A percentile compares a stretch with the other conserved stretches of the same genome.
These are phyloP conservation scores for Diplogasteroides magnus DNA, from an alignment of 1,140 invertebrate species.

Conservation along the genomic window DNA sequence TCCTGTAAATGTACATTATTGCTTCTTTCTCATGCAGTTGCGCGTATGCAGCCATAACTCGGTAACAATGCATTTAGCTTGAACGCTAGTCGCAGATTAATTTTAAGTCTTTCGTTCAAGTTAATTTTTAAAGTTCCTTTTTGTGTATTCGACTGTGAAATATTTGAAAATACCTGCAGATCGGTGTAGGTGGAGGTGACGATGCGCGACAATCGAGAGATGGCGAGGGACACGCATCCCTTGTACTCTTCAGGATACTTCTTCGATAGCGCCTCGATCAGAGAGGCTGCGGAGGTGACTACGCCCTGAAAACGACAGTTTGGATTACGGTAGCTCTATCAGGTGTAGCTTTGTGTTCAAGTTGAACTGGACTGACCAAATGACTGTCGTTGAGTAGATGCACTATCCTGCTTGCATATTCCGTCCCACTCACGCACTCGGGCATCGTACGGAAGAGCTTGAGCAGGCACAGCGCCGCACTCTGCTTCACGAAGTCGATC, in stretches of 20 bases:
- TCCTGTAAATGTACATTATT: too few relatives aligned
- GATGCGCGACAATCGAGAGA: constrained; percentile 82
- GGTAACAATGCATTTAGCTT: too few relatives aligned
- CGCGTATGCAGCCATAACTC: too few relatives aligned
- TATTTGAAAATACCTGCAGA: constrained; percentile 12
- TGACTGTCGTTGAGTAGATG: constrained; percentile 98
- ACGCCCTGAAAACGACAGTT: constrained; percentile 62
- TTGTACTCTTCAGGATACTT: constrained; percentile 99
- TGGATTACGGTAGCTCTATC: too few relatives aligned
- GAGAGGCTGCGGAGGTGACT: constrained; percentile 91
- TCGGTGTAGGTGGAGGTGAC: constrained; percentile 53
- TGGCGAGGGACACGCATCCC: constrained; percentile 92
- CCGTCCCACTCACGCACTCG: constrained; percentile 88
- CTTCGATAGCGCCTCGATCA: constrained; percentile 96
- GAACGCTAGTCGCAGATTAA: too few relatives aligned
- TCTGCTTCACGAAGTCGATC: constrained; percentile 99
- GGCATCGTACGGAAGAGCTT: constrained; percentile 82
- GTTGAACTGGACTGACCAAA: constrained; percentile 63
- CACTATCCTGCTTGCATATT: constrained; percentile 97
- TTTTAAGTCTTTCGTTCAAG: background rate
- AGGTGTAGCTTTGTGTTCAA: too few relatives aligned
- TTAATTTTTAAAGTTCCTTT: background rate
- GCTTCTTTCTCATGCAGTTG: too few relatives aligned
- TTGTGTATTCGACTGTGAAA: background rate
- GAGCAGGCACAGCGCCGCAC: constrained; percentile 89